phyloP scores from a whole-genome alignment of 64 coral and sea anemone species.

The Acropora yongei region DNA sequence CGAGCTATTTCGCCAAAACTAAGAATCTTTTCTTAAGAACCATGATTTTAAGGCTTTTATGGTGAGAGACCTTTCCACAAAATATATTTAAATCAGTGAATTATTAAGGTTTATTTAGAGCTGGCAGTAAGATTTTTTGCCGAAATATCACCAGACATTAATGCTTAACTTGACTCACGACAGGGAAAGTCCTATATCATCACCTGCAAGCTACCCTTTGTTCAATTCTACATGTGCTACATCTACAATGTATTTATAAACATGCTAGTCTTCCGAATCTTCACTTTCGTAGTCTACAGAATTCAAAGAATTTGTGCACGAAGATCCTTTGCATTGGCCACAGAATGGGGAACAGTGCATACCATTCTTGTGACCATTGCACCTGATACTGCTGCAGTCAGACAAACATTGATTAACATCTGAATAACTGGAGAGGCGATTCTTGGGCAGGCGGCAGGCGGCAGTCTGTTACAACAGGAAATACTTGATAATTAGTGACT shows the following conservation, averaged over 20 bases:
- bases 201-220: background rate
- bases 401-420: slow-evolving; percentile 47
- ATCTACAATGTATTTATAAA: too few species aligned
- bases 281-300: background rate
- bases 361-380: slow-evolving; percentile 35
- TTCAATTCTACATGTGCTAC: background rate
- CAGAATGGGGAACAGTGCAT: slow-evolving; percentile 26
- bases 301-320: slow-evolving; percentile 4
- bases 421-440: slow-evolving; percentile 21
- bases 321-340: background rate
- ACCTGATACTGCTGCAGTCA: slow-evolving; percentile 36
- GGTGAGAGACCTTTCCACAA: too few species aligned
- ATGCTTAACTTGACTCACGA: background rate
- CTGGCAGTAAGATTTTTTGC: background rate
- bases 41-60: background rate
- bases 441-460: too few species aligned
- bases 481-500: slow-evolving; percentile 6
- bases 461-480: too few species aligned
- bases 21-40: background rate
- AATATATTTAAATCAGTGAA: too few species aligned
- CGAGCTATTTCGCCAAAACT: too few species aligned
- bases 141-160: background rate
- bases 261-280: too few species aligned
- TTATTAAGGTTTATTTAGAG: background rate
- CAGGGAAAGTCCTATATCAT: too few species aligned